Base-by-base conservation (phyloP, 2,888 invertebrate species). In the Aleiodes testaceus region DNA sequence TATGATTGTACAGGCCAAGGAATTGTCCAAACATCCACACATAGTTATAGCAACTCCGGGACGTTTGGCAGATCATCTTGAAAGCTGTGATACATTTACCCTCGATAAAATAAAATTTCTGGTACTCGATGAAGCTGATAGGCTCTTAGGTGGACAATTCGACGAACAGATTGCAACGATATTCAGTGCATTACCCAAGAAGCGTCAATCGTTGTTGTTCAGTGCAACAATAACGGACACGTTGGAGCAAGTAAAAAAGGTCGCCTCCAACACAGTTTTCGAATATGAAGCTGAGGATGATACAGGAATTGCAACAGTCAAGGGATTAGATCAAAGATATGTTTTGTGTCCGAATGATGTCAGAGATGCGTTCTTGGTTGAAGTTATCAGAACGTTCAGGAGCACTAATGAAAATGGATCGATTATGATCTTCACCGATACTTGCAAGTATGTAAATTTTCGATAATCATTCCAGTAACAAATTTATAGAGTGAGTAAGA, bases 1-100 rank as follows among this genome's bases (percentile, higher is more conserved):
- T 86, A 97, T 97, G 91, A 91, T 98, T 71, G 89, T 92, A 12
- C 98, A 99, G 87, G 96, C 95, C 0, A 89, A 92, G 80, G 95
- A 96, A 80, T 88, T 99, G 18, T 90, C 94, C 11, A 93, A 92
- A 76, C 91, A 93, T 67, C 99, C 99, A 0, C 99, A 99, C 86
- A 93, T 99, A 78, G 95, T 99, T 1, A 94, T 99, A 0, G 96
- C 98, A 0, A 99, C 99, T 86, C 99, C 99, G 0, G 99, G 99
- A 1, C 90, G 98, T 16, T 88, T 99, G 47, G 96, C 96, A 0
- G 99, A 99, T 87, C 97, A 98, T 85, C 90, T 99, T 9, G 92
- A 94, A 66, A 96, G 95, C 79, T 96, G 96, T 83, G 91, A 95
- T 77, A 95, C 95, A 14, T 95, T 95, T 82, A 91, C 92, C 1